Base-by-base conservation (phyloP, 2,797 vertebrate species). In the Enteromius viviparus region DNA sequence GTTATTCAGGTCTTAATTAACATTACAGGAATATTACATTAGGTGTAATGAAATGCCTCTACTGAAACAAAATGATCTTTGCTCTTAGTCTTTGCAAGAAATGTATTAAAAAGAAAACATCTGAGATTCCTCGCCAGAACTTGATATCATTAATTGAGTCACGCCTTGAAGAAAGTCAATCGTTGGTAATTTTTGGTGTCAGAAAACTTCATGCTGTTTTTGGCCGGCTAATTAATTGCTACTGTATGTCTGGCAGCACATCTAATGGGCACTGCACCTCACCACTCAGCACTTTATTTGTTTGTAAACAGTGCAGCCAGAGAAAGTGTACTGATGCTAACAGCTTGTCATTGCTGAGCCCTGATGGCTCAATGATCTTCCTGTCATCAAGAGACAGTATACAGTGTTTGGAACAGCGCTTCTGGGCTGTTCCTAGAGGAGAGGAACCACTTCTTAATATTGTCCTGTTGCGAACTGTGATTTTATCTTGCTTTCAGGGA, bases 161-260 rank as follows among this genome's bases (percentile, higher is more conserved):
- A 12, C 40, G 58, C 72, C 78, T 76, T 82, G 70, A 42, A 77
- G 58, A 81, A 62, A 58, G 55, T 82, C 49, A 80, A 72, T 60
- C 1, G 9, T 51, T 78, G 62, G 32, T 64, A 47, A 55, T 78
- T 86, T 82, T 70, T 78, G 76, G 23, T 82, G 55, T 79, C 76
- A 78, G 82, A 21, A 64, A 47, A 37, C 29, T 55, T 69, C 69
- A 71, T 42, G 75, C 70, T 79, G 81, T 79, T 69, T 79, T 85
- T 84, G 77, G 64, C 64, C 32, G 70, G 66, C 70, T 74, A 82
- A 87, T 85, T 85, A 87, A 87, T 87, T 76, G 66, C 76, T 51
- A 32, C 29, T 32, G 29, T 32, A 34, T 79, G n/a, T 76, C 62
- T 85, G 74, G 37, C 70, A 77, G 55, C 17, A 42, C 21, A 42